Conservation (phyloP, 2,888 invertebrate species). For the Dorcus parallelipipedus region DNA sequence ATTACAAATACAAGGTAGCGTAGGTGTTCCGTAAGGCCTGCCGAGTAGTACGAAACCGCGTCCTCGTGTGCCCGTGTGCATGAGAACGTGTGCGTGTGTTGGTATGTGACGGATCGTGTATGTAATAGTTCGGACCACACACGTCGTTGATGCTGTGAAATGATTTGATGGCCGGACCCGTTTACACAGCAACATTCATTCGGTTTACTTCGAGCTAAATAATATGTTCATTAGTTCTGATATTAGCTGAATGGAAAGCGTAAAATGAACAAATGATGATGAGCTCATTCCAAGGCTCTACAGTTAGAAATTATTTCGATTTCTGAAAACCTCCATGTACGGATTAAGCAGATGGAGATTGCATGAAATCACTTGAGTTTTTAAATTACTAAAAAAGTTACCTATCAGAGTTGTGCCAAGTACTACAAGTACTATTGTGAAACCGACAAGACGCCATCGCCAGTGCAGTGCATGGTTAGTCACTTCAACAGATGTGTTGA, state of each 20-base stretch:
- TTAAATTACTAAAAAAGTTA: too few relatives aligned
- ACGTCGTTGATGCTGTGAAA: conserved; percentile 39
- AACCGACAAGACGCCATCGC: too few relatives aligned
- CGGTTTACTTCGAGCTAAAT: conserved; percentile 27
- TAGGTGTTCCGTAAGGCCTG: conserved; percentile 4
- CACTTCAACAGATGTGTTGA: too few relatives aligned
- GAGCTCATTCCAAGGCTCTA: background rate
- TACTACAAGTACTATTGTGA: too few relatives aligned
- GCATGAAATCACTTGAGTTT: too few relatives aligned
- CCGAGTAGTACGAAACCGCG: background rate
- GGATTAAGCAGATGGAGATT: too few relatives aligned
- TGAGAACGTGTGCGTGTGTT: conserved; percentile 1
- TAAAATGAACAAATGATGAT: conserved; percentile 14
- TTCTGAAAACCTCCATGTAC: too few relatives aligned
- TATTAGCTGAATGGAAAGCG: conserved; percentile 22
- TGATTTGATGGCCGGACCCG: conserved; percentile 36
- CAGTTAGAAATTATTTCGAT: too few relatives aligned
- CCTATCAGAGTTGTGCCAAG: too few relatives aligned
- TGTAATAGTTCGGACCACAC: conserved; percentile 35
- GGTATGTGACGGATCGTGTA: conserved; percentile 19
- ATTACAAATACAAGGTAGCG: conserved; percentile 6
- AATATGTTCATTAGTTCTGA: conserved; percentile 30
- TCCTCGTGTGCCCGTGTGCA: background rate
- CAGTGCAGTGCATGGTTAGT: too few relatives aligned
- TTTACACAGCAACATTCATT: conserved; percentile 31